phyloP scores from a whole-genome alignment of 2,888 invertebrate genomes.

The Galeruca laticollis region DNA sequence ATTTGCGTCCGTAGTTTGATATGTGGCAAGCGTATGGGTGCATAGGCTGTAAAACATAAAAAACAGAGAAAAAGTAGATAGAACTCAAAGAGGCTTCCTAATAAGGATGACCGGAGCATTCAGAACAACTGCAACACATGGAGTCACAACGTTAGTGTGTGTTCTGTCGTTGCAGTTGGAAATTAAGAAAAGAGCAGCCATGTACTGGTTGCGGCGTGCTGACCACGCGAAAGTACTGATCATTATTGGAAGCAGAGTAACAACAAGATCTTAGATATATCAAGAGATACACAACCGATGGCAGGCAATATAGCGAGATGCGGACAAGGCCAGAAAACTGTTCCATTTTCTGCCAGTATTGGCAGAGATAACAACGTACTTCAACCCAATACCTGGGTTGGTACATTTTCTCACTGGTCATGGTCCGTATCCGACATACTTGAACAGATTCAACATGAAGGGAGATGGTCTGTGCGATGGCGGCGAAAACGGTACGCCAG shows the following conservation, averaged over 20 bases:
- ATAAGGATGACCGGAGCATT: conserved; percentile 23
- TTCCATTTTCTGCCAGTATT: not conserved
- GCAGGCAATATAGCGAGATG: not conserved
- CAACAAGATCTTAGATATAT: too few species aligned
- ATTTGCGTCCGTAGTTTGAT: conserved; percentile 12
- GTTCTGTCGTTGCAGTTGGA: conserved; percentile 13
- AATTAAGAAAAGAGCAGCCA: conserved; percentile 8
- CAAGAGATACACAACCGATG: too few species aligned
- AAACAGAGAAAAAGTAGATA: conserved; percentile 1
- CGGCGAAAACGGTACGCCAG: too few species aligned
- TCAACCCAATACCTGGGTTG: too few species aligned
- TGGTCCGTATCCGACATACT: too few species aligned
- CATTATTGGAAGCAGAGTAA: not conserved
- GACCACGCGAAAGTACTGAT: not conserved
- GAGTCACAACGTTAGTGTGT: not conserved
- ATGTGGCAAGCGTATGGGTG: conserved; percentile 14
- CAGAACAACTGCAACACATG: too few species aligned
- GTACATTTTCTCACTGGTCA: too few species aligned
- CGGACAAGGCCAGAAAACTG: not conserved
- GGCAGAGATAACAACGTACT: not conserved
- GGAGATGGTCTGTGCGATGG: too few species aligned
- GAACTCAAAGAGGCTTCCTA: conserved; percentile 29
- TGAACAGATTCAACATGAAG: too few species aligned
- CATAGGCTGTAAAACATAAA: conserved; percentile 23
- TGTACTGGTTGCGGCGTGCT: not conserved